These are phyloP conservation scores for Oscheius sp. DNA, from an alignment of 2,888 invertebrate genomes.

Conservation along the genomic window DNA sequence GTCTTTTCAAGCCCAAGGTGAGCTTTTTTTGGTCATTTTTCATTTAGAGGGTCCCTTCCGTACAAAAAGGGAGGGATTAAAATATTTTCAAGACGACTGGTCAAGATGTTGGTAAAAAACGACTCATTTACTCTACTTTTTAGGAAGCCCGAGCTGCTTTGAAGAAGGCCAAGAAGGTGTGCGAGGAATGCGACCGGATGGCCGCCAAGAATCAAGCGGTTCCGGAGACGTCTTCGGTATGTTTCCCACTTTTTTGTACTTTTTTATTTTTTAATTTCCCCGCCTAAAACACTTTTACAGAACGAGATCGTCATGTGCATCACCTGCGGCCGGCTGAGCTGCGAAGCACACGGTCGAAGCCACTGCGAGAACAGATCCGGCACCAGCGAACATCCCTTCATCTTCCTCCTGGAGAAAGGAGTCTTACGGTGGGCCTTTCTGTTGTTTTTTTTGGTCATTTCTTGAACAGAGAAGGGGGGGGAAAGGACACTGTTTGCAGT, in stretches of 20 bases:
- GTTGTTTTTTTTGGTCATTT: background rate
- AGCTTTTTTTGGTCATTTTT: background rate
- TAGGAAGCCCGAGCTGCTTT: conserved; percentile 16
- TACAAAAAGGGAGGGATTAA: no score
- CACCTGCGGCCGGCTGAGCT: conserved; percentile 29
- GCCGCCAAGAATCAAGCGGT: background rate
- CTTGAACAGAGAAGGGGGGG: no score
- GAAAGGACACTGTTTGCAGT: no score
- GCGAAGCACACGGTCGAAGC: conserved; percentile 24
- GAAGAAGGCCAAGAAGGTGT: background rate
- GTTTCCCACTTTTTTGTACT: background rate
- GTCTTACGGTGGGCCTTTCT: conserved; percentile 26
- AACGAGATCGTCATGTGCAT: conserved; percentile 32
- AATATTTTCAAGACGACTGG: no score
- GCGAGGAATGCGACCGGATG: conserved; percentile 10
- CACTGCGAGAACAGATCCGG: conserved; percentile 13
- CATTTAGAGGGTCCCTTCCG: background rate
- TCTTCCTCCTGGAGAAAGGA: background rate
- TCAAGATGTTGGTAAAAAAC: background rate
- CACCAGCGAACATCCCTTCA: conserved; percentile 31
- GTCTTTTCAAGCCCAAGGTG: conserved; percentile 37
- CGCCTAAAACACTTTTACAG: background rate
- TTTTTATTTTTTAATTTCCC: background rate
- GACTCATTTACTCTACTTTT: background rate
- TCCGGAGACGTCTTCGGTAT: background rate